Evolutionary conservation across 1,140 invertebrate genomes (phyloP).

Genomic region (Drosophila miranda): DNA sequence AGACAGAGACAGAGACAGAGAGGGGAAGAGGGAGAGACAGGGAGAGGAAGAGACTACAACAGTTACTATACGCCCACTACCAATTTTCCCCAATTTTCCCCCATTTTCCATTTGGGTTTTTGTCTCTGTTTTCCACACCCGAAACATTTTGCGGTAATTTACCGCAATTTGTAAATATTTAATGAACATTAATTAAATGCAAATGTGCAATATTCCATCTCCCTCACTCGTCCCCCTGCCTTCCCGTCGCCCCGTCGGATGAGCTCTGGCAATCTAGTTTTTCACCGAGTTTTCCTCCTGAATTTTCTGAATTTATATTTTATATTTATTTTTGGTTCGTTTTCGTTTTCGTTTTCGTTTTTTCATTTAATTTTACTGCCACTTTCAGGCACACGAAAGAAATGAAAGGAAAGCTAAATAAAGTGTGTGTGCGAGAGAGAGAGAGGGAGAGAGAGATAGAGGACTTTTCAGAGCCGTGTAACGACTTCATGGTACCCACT

Average conservation of each 20-base stretch:
- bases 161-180: slow-evolving; percentile 79
- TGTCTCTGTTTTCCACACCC: slow-evolving; percentile 23
- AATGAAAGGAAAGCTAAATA: slow-evolving; percentile 1
- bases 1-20: not conserved
- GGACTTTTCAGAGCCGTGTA: too few relatives aligned
- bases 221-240: not conserved
- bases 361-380: slow-evolving; percentile 75
- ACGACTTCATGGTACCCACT: too few relatives aligned
- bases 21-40: not conserved
- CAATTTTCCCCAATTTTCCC: not conserved
- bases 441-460: not conserved
- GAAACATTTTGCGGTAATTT: slow-evolving; percentile 55
- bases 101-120: not conserved
- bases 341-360: not conserved
- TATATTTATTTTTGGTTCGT: slow-evolving; percentile 13
- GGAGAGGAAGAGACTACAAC: slow-evolving; percentile 2
- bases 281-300: slow-evolving; percentile 20
- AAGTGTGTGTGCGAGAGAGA: not conserved
- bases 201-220: slow-evolving; percentile 43
- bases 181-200: slow-evolving; percentile 79
- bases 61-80: slow-evolving; percentile 3
- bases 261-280: too few relatives aligned
- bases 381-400: slow-evolving; percentile 26
- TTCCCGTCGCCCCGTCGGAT: too few relatives aligned
- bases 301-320: slow-evolving; percentile 20